phyloP scores from a whole-genome alignment of 2,888 invertebrate species.

The Metellina segmentata region DNA sequence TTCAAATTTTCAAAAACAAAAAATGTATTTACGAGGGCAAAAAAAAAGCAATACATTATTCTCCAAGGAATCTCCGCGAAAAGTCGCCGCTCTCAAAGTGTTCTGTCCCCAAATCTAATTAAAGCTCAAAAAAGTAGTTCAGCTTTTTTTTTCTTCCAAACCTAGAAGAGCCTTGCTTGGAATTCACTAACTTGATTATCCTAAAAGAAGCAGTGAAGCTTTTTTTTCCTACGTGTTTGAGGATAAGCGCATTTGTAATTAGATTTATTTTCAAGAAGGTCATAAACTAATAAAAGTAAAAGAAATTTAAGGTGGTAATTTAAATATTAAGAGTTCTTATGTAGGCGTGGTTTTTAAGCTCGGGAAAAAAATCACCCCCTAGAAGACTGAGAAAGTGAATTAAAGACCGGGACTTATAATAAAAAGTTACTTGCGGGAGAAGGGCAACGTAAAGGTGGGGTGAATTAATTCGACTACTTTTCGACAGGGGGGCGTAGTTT shows the following conservation, averaged over 20 bases:
- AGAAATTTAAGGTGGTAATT: constrained; percentile 7
- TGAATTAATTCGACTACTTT: constrained; percentile 3
- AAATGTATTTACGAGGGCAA: neutral
- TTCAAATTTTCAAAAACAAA: neutral
- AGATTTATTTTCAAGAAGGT: constrained; percentile 50
- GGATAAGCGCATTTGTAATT: constrained; percentile 53
- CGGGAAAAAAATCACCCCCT: neutral
- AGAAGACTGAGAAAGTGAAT: neutral
- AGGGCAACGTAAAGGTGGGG: neutral
- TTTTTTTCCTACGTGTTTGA: neutral
- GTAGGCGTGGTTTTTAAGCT: constrained; percentile 41
- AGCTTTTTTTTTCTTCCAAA: neutral
- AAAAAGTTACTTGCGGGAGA: neutral
- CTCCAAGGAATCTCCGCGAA: neutral
- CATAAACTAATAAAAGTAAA: constrained; percentile 19
- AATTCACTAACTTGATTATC: constrained; percentile 54
- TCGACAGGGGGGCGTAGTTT: neutral
- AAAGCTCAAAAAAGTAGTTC: constrained; percentile 22
- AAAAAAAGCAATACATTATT: constrained; percentile 1
- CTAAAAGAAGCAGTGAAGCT: neutral
- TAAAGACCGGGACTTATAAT: neutral
- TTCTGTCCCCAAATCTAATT: constrained; percentile 42
- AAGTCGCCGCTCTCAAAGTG: constrained; percentile 17
- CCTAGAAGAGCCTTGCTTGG: neutral
- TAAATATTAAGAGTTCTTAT: constrained; percentile 28